Evolutionary conservation across 2,113 vertebrate genomes (phyloP), one percentile per base, ranked within the genome.

Genomic region (Haemorhous mexicanus): DNA sequence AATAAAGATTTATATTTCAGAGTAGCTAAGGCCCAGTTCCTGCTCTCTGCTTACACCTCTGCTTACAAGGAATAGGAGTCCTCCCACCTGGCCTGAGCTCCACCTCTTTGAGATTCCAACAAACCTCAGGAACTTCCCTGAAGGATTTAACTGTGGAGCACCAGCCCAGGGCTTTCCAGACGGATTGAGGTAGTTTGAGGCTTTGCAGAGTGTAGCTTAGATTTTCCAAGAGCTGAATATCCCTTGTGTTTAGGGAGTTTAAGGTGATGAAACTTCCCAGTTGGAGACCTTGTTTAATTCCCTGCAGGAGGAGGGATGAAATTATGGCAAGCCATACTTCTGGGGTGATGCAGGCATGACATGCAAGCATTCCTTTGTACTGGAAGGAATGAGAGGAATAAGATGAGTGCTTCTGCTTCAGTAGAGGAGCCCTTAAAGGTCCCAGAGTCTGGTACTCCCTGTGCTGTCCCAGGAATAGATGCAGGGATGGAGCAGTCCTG

Each of bases 101-200:
- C 30, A 50, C 32, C 18, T 10, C 9, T 58, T 87, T 56, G 53
- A 16, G 9, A 35, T 59, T 35, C 75, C 20, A 44, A 17, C 52
- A 78, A 70, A 55, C 11, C n/a, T 30, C 30, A 21, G 28, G 62
- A 24, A 6, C 9, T 70, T 77, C n/a, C 26, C n/a, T 22, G 33
- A 44, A 77, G 55, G 55, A 49, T n/a, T 16, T 28, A 17, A 13
- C 37, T 26, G 1, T 21, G 50, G 41, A 83, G 32, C 39, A 33
- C 16, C 1, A 1, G 49, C 44, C 73, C 30, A 20, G 20, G 0
- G 4, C 49, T 73, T 22, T 53, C 59, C 76, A 66, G 11, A 14
- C 7, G 22, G 39, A 32, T 35, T 16, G 63, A 73, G 24, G 62
- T 21, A n/a, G 56, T 26, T 49, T 37, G 37, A 37, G 49, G 33